Evolutionary conservation across 2,888 invertebrate species (phyloP).

Genomic region (Buathra laborator): DNA sequence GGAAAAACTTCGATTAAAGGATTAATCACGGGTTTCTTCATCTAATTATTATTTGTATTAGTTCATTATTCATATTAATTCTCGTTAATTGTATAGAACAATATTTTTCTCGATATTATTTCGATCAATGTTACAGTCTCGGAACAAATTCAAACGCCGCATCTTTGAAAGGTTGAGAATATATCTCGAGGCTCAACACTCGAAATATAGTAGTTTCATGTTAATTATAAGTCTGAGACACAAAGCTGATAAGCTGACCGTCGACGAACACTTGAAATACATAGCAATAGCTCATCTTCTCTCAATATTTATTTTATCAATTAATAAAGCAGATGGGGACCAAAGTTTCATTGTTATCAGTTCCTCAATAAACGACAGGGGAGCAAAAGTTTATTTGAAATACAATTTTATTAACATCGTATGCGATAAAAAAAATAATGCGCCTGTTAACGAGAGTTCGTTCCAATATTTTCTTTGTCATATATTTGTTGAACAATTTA

Average conservation of each 20-base stretch:
- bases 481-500: too few relatives aligned
- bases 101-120: neutral
- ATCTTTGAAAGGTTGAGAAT: neutral
- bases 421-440: neutral
- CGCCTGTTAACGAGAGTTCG: neutral
- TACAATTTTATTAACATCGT: neutral
- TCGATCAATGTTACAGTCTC: neutral
- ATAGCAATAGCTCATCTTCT: neutral
- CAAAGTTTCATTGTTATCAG: neutral
- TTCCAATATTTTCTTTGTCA: neutral
- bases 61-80: neutral
- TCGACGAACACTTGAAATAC: neutral
- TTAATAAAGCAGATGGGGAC: neutral
- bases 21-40: neutral
- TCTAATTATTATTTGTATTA: neutral
- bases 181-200: neutral
- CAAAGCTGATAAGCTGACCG: slow-evolving; percentile 1
- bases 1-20: neutral
- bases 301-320: neutral
- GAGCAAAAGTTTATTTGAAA: too few relatives aligned
- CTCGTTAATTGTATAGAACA: neutral
- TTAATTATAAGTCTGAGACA: neutral
- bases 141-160: neutral
- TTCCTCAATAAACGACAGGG: too few relatives aligned
- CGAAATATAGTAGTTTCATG: neutral